Evolutionary conservation across 92 coral and sea anemone genomes (phyloP), one percentile per base, ranked within the genome.

Genomic region (Scolanthus callimorphus): DNA sequence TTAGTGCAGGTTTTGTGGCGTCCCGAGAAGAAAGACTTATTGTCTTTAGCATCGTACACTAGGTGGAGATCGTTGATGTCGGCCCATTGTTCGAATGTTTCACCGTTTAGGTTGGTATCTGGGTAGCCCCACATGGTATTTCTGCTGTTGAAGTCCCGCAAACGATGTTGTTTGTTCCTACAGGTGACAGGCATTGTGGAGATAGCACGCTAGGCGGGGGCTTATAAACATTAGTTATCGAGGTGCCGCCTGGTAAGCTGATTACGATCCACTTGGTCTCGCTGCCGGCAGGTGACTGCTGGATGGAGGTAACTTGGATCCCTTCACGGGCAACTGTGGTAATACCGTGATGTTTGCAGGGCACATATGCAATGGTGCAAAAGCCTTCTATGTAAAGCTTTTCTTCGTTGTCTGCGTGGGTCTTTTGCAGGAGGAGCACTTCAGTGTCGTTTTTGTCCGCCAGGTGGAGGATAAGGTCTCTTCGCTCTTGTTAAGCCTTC

Each of bases 381-480:
- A 24, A 20, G 27, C 69, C 69, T 21, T 62, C 69, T 17, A 47
- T 62, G 63, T 20, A 4, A 10, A 48, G 55, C 13, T 62, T 15
- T 57, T 4, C 69, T 10, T 62, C 69, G 21, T 9, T 29, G 6
- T 20, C 41, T 10, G 24, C 20, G 15, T 49, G 70, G 15, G 62
- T 63, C 70, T 63, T 59, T 47, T 48, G 70, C 6, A 64, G 26
- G 45, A 64, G 63, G 65, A 64, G 23, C 30, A 37, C 64, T 60
- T 28, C 53, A 23, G 28, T 26, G 37, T 51, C n/a, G 63, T 64
- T 30, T 27, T 25, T 39, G 10, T 64, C 48, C 34, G 71, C 71
- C 3, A 64, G 62, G 51, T 64, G 63, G 19, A 28, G 71, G 44
- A 64, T 64, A 17, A 64, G 63, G 69, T 63, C 60, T 20, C 51